These are phyloP conservation scores for Nomia melanderi DNA, from an alignment of 1,140 invertebrate species.

Conservation along the genomic window DNA sequence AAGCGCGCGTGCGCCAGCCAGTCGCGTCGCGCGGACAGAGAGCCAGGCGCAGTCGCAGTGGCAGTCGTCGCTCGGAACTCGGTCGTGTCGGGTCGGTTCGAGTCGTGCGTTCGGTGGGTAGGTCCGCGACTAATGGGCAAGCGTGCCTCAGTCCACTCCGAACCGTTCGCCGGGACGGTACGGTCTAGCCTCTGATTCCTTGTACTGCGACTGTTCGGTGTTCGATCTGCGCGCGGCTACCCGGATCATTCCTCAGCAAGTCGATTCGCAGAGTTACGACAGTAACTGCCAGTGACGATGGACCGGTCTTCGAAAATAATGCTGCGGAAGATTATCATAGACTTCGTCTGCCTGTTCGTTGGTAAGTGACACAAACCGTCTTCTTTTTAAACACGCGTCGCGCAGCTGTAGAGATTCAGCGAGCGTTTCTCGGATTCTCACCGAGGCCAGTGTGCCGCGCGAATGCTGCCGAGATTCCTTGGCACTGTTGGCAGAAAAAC, in stretches of 20 bases:
- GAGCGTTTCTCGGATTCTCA: background rate
- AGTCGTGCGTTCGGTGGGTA: background rate
- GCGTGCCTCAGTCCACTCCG: conserved; percentile 39
- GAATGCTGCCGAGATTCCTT: conserved; percentile 26
- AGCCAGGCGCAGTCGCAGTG: conserved; percentile 48
- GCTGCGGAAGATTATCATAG: conserved; percentile 68
- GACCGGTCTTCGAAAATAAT: conserved; percentile 68
- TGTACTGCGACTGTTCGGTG: background rate
- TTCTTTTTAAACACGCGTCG: background rate
- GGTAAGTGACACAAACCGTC: conserved; percentile 62
- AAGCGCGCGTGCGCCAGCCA: no score
- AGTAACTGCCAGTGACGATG: conserved; percentile 55
- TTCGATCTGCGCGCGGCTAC: background rate
- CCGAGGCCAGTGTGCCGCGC: background rate
- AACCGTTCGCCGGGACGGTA: conserved; percentile 4
- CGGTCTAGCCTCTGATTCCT: conserved; percentile 1
- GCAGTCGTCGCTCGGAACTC: conserved; percentile 48
- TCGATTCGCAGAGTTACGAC: background rate
- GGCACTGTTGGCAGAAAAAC: conserved; percentile 23
- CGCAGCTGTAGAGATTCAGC: no score
- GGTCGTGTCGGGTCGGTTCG: conserved; percentile 17
- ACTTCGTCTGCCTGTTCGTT: conserved; percentile 66
- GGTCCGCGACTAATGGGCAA: conserved; percentile 5
- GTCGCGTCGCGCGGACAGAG: background rate
- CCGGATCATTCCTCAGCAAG: background rate